Base-by-base conservation (phyloP, 2,888 invertebrate species). In the Leptinotarsa haldemani region DNA sequence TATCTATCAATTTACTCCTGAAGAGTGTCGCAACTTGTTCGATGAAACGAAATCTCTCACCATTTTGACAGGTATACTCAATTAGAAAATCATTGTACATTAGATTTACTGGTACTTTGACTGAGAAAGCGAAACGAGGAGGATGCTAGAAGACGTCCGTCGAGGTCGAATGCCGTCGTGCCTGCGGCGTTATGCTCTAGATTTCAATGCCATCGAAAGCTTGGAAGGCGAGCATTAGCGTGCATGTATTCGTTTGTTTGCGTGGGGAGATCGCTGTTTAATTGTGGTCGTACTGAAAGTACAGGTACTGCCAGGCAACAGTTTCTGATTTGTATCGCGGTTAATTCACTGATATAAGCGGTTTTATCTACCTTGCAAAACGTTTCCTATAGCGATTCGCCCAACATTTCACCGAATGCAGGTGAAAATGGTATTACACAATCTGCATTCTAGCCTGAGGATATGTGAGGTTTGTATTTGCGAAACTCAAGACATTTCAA, bases 81-180 rank as follows among this genome's bases (percentile, higher is more conserved):
- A 40, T 40, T 40, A 9, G 40, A 40, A 40, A 40, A 40, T 12
- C 9, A 9, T 5, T 9, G 13, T 22, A 46, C 46, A 20, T 22
- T 15, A 56, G 56, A 58, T 56, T 56, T 15, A 56, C 56, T 5
- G 20, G 56, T 46, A 68, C 56, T 61, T 52, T 68, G 64, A 4
- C 65, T 71, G 75, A 71, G 77, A 77, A 77, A 77, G 75, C 75
- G 74, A 73, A 73, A 65, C 61, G 56, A 53, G 65, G 58, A 68
- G 58, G 74, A 70, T 74, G 70, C n/a, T 25, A 65, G 64, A 47
- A 56, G 71, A 53, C 30, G 20, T 20, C 30, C n/a, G 53, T 52
- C 16, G 20, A 56, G 46, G 18, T 65, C 18, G 46, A 65, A 72
- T n/a, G 73, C 64, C 58, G 70, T 63, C 64, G 66, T 56, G 64